phyloP scores from a whole-genome alignment of 2,888 invertebrate genomes.

The Cyclophora punctaria region DNA sequence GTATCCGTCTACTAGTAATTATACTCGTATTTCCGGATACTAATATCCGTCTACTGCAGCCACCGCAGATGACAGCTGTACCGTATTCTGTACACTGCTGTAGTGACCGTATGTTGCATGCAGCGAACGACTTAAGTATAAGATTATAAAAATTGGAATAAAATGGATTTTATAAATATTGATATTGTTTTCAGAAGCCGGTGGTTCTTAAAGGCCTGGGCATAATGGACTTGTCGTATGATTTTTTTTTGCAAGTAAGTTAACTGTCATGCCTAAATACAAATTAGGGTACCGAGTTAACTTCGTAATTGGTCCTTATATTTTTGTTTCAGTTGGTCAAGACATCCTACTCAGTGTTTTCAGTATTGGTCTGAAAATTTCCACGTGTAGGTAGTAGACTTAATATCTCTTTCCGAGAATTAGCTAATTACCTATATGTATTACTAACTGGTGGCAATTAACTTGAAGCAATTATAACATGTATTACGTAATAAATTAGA shows the following conservation, averaged over 20 bases:
- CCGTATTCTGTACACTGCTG: too few species aligned
- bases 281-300: too few species aligned
- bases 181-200: conserved; percentile 25
- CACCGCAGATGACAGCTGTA: too few species aligned
- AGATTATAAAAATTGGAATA: neutral
- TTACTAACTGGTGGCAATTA: too few species aligned
- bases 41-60: too few species aligned
- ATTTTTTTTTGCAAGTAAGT: conserved; percentile 27
- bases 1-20: too few species aligned
- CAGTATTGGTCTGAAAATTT: conserved; percentile 31
- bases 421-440: too few species aligned
- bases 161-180: conserved; percentile 1
- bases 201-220: conserved; percentile 33
- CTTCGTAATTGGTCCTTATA: too few species aligned
- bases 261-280: neutral
- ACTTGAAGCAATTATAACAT: too few species aligned
- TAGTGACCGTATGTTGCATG: too few species aligned
- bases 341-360: conserved; percentile 40
- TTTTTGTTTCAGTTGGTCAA: conserved; percentile 29
- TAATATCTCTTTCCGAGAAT: neutral
- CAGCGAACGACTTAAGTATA: neutral
- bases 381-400: neutral
- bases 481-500: too few species aligned
- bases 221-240: conserved; percentile 34
- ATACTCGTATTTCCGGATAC: too few species aligned